Conservation (phyloP, 2,888 invertebrate species). For the Rutpela maculata region DNA sequence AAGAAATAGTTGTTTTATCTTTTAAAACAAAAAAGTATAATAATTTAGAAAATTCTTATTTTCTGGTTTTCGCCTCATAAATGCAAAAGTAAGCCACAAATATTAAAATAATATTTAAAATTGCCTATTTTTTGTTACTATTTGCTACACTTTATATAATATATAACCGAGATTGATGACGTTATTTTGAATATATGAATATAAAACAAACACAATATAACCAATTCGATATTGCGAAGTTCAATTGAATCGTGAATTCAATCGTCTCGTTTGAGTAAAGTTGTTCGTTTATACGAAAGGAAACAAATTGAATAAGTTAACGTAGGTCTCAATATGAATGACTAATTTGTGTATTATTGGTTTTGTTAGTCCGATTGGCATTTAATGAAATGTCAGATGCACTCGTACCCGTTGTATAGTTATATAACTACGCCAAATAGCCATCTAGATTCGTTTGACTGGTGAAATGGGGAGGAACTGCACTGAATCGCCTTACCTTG, state of each 20-base stretch:
- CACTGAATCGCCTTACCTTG: slow-evolving; percentile 41
- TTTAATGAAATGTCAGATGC: slow-evolving; percentile 39
- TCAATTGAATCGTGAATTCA: slow-evolving; percentile 31
- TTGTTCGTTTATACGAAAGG: neutral
- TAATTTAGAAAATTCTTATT: no score
- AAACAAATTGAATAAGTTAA: slow-evolving; percentile 18
- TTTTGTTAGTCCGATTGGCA: slow-evolving; percentile 28
- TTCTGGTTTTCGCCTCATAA: no score
- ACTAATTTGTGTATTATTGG: slow-evolving; percentile 34
- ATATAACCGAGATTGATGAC: no score
- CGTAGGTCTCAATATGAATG: slow-evolving; percentile 24
- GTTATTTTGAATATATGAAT: neutral
- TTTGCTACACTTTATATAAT: no score
- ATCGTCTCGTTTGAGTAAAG: slow-evolving; percentile 1
- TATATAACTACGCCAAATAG: slow-evolving; percentile 28
- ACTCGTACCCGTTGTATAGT: slow-evolving; percentile 21
- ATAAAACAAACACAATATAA: neutral
- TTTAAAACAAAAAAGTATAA: no score
- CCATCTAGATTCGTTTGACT: slow-evolving; percentile 37
- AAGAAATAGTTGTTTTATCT: no score
- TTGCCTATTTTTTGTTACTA: no score
- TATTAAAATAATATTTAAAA: no score
- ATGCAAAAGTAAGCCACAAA: no score
- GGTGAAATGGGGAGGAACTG: slow-evolving; percentile 41
- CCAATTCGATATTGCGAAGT: neutral